These are phyloP conservation scores for Elanoides forficatus DNA, from an alignment of 2,113 vertebrate genomes.

Conservation along the genomic window DNA sequence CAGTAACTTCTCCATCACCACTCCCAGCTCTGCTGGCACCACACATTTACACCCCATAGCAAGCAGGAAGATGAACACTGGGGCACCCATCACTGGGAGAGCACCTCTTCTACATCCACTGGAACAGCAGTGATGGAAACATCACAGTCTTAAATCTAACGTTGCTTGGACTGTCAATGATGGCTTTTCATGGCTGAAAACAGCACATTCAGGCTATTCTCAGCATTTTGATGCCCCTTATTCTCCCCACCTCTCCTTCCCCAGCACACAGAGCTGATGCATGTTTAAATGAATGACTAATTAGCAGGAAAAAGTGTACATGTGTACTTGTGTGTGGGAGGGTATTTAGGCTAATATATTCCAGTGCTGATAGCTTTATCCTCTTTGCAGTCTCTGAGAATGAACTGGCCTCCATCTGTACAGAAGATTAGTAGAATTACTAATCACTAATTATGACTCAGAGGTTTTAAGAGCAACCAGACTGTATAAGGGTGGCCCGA, in stretches of 20 bases:
- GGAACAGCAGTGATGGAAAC: background rate
- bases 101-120: background rate
- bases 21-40: background rate
- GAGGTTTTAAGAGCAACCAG: slow-evolving; percentile 41
- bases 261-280: background rate
- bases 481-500: slow-evolving; percentile 33
- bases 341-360: slow-evolving; percentile 61
- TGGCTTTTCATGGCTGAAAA: background rate
- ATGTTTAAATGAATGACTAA: background rate
- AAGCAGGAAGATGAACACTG: background rate
- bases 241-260: background rate
- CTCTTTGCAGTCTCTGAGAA: slow-evolving; percentile 51
- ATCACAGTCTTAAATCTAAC: background rate
- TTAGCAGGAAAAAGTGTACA: background rate
- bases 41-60: accelerated
- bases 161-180: background rate
- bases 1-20: background rate
- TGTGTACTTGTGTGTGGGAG: background rate
- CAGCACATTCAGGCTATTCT: background rate
- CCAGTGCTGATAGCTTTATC: slow-evolving; percentile 51
- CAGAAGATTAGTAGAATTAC: slow-evolving; percentile 53
- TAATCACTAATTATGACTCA: slow-evolving; percentile 66
- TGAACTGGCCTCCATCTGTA: slow-evolving; percentile 58
- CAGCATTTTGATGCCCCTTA: background rate
- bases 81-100: background rate